phyloP scores from a whole-genome alignment of 2,797 vertebrate genomes.

The Lepilemur ruficaudatus region DNA sequence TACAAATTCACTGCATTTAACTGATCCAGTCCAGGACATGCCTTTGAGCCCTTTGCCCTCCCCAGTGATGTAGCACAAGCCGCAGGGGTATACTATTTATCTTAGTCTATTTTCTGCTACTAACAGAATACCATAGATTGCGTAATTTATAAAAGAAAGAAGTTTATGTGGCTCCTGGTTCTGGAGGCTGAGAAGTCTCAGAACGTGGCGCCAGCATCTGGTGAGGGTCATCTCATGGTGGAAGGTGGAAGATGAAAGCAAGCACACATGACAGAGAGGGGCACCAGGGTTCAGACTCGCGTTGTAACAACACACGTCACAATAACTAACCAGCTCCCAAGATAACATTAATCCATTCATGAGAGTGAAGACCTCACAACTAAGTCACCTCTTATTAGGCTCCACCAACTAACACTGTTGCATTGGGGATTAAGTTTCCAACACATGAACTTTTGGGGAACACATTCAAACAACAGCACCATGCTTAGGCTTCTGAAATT shows the following conservation, averaged over 20 bases:
- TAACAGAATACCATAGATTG: not conserved
- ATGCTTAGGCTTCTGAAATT: not conserved
- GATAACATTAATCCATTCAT: not conserved
- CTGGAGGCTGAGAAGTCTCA: not conserved
- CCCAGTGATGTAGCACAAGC: accelerated
- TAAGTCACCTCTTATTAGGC: not conserved
- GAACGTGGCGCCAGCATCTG: not conserved
- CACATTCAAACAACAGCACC: not conserved
- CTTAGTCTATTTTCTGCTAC: not conserved
- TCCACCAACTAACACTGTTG: not conserved
- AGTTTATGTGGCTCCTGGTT: not conserved
- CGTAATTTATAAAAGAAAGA: not conserved
- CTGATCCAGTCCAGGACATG: not conserved
- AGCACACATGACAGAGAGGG: not conserved
- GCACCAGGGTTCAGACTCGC: not conserved
- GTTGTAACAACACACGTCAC: not conserved
- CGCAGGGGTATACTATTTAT: not conserved
- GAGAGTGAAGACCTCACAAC: not conserved
- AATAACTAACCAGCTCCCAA: not conserved
- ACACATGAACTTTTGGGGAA: not conserved
- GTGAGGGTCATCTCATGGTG: not conserved
- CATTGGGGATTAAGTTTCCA: not conserved
- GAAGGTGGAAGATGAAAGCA: not conserved
- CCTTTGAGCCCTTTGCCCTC: not conserved
- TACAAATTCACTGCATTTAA: not conserved